Evolutionary conservation across 2,888 invertebrate species (phyloP), one percentile per base, ranked within the genome.

Genomic region (Trimorus sp.): DNA sequence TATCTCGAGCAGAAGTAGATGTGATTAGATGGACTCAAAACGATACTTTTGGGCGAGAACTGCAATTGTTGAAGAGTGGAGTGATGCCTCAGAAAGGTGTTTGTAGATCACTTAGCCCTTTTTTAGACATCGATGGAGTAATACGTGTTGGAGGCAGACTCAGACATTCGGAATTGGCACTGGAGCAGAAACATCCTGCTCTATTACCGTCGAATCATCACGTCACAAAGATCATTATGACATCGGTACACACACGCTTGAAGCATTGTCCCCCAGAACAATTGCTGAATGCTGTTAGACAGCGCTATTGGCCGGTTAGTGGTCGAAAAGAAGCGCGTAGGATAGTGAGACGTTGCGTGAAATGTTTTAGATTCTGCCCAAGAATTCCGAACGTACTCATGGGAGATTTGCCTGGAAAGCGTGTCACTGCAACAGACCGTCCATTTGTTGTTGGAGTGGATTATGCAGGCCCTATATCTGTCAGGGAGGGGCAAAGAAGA

Each of bases 321-420:
- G 63, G 73, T n/a, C 36, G 81, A 49, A 73, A 38, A 37, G 48
- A 63, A 53, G 69, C 70, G 1, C 51, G 42, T 5, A 76, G 70
- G 37, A 36, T 77, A 1, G 42, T 76, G 6, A 68, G 45, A 8
- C 37, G 14, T n/a, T 62, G 62, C 26, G 1, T 49, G 49, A 36
- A 49, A n/a, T 62, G 49, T 49, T 62, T 62, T 37, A 26, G 49
- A 15, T 62, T 62, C 45, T 7, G 49, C 14, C 62, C 49, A 5
- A 7, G n/a, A n/a, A 15, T 60, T 26, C 62, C 62, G 9, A 36
- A 48, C n/a, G 16, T 11, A 14, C n/a, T n/a, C 6, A 62, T 62
- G 62, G 48, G 62, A 14, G 62, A 62, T 4, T 40, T 58, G 2
- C 58, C 58, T 36, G 11, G 3, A 38, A 45, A 66, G 7, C 65